Conservation (phyloP, 2,888 invertebrate genomes). For the Neoaliturus tenellus region DNA sequence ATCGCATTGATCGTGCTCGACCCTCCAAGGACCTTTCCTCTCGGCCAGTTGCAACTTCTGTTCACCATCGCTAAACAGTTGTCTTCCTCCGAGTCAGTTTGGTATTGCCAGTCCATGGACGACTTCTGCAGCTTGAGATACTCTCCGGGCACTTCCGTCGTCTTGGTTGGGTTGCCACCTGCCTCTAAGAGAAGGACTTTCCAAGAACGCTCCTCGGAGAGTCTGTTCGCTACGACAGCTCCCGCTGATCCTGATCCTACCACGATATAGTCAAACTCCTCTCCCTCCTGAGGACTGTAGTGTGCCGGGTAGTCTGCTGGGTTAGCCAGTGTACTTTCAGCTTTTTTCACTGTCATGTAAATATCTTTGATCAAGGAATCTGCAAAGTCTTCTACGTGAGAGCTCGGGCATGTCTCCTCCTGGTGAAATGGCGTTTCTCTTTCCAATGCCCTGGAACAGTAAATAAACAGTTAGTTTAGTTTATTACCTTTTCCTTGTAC, state of each 20-base stretch:
- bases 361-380: background rate
- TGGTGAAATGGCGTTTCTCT: background rate
- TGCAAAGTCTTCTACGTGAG: background rate
- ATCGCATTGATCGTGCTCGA: conserved; percentile 39
- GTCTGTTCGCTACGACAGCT: conserved; percentile 34
- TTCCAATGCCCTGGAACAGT: background rate
- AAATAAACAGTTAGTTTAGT: no score
- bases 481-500: no score
- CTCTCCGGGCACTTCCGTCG: conserved; percentile 50
- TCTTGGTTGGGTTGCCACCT: conserved; percentile 35
- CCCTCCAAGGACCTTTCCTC: conserved; percentile 54
- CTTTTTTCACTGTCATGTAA: background rate
- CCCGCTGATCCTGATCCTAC: conserved; percentile 45
- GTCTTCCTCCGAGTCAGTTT: conserved; percentile 19
- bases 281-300: conserved; percentile 15
- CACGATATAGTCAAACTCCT: conserved; percentile 43
- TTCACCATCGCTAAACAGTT: conserved; percentile 46
- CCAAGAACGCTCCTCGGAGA: conserved; percentile 45
- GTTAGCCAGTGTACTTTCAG: background rate
- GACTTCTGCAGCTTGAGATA: background rate
- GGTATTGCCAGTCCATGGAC: conserved; percentile 46
- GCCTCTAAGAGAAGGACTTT: conserved; percentile 54
- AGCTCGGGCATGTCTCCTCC: background rate
- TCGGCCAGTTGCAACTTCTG: conserved; percentile 38
- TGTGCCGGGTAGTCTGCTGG: conserved; percentile 30